Evolutionary conservation across 2,888 invertebrate genomes (phyloP).

Genomic region (Acanthosepion esculentum): DNA sequence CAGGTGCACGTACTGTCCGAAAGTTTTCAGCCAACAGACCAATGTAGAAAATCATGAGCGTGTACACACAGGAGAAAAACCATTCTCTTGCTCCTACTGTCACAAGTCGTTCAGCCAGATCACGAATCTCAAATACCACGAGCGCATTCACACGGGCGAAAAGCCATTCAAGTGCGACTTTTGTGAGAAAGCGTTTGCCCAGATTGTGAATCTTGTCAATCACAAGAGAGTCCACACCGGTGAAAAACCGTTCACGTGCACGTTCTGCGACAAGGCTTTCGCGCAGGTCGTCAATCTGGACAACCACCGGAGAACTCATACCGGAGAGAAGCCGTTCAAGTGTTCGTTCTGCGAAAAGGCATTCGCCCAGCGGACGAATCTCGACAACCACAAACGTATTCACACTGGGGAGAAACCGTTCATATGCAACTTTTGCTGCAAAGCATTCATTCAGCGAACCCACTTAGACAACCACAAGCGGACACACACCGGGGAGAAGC

Average conservation of each 20-base stretch:
- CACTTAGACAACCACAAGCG: constrained; percentile 43
- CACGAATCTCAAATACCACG: constrained; percentile 40
- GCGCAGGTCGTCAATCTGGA: constrained; percentile 44
- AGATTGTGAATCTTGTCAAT: constrained; percentile 36
- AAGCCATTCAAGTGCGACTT: constrained; percentile 36
- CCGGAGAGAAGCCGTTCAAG: constrained; percentile 38
- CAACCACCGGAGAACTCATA: constrained; percentile 33
- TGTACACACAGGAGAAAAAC: constrained; percentile 35
- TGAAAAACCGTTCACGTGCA: constrained; percentile 40
- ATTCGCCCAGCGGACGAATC: constrained; percentile 42
- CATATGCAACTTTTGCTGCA: constrained; percentile 37
- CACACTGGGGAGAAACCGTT: constrained; percentile 20
- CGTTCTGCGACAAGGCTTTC: constrained; percentile 36
- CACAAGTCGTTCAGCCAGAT: constrained; percentile 41
- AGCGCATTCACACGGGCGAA: constrained; percentile 35
- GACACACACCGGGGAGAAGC: constrained; percentile 43
- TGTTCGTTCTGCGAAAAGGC: constrained; percentile 25
- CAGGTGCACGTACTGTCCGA: constrained; percentile 16
- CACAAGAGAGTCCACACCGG: constrained; percentile 39
- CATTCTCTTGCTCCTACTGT: constrained; percentile 37
- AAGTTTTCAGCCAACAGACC: constrained; percentile 35
- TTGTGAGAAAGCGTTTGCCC: constrained; percentile 37
- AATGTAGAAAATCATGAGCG: constrained; percentile 43
- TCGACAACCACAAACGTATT: constrained; percentile 42
- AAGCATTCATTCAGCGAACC: constrained; percentile 37